A percentile compares a stretch with the other conserved stretches of the same genome.
Conservation (phyloP, 1,140 invertebrate genomes). For the Helicoverpa armigera region DNA sequence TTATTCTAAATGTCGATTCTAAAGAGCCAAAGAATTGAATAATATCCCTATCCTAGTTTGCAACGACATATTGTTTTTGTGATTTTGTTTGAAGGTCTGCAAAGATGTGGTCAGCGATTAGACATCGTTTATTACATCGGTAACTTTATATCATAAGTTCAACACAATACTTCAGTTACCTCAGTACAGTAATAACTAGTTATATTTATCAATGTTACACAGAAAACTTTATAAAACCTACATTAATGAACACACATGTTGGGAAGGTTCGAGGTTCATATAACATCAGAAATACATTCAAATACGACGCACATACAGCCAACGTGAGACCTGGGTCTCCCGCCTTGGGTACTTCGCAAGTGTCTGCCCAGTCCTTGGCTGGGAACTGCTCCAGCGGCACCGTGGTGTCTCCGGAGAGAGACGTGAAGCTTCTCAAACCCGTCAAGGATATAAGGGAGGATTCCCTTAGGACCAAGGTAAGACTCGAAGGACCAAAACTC, state of each 20-base stretch:
- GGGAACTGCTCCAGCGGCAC: conserved; percentile 55
- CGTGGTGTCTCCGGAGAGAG: conserved; percentile 57
- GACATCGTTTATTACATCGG: conserved; percentile 45
- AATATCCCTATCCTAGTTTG: neutral
- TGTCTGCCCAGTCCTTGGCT: conserved; percentile 65
- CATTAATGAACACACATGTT: conserved; percentile 34
- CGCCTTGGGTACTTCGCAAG: conserved; percentile 53
- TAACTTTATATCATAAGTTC: conserved; percentile 20
- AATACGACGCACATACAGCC: conserved; percentile 62
- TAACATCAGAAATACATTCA: conserved; percentile 28
- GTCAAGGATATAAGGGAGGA: conserved; percentile 58
- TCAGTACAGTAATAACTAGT: conserved; percentile 1
- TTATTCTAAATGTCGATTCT: neutral
- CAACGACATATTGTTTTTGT: conserved; percentile 32
- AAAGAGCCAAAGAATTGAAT: conserved; percentile 13
- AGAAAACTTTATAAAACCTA: conserved; percentile 33
- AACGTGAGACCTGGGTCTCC: conserved; percentile 73
- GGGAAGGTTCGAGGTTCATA: conserved; percentile 12
- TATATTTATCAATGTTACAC: conserved; percentile 2
- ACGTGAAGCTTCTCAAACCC: conserved; percentile 56
- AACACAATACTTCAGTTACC: conserved; percentile 29
- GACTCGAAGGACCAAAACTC: conserved; percentile 46
- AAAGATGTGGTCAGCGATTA: conserved; percentile 41
- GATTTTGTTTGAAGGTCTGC: conserved; percentile 38
- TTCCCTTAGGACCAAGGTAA: conserved; percentile 54